phyloP scores from a whole-genome alignment of 2,113 vertebrate species.

The Gobiocypris rarus region DNA sequence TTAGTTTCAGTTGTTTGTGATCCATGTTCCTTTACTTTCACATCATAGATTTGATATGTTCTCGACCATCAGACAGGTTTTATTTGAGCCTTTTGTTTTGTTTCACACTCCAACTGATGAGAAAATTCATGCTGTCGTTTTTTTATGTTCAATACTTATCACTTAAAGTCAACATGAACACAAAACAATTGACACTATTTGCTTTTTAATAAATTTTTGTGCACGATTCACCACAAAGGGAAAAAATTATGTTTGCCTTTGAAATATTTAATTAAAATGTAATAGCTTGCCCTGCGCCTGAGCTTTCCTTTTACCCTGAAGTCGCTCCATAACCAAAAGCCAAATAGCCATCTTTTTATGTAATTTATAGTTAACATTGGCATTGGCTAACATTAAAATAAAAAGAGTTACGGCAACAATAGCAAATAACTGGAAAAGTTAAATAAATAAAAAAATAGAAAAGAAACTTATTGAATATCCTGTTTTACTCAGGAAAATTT shows the following conservation, averaged over 20 bases:
- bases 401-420: too few species aligned
- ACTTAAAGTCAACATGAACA: constrained; percentile 29
- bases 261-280: background rate
- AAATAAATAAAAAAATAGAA: too few species aligned
- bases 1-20: constrained; percentile 28
- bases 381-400: too few species aligned
- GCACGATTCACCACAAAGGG: too few species aligned
- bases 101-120: background rate
- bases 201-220: too few species aligned
- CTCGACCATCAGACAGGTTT: background rate
- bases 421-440: too few species aligned
- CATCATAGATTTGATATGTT: background rate
- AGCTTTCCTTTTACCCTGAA: background rate
- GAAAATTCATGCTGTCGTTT: background rate
- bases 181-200: background rate
- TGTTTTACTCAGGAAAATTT: background rate
- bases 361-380: too few species aligned
- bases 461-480: background rate
- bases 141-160: background rate
- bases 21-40: constrained; percentile 2
- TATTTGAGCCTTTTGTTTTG: constrained; percentile 19
- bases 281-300: background rate
- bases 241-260: background rate
- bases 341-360: background rate
- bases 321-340: background rate